These are phyloP conservation scores for Lathamus discolor DNA, from an alignment of 2,113 vertebrate genomes.

Conservation along the genomic window DNA sequence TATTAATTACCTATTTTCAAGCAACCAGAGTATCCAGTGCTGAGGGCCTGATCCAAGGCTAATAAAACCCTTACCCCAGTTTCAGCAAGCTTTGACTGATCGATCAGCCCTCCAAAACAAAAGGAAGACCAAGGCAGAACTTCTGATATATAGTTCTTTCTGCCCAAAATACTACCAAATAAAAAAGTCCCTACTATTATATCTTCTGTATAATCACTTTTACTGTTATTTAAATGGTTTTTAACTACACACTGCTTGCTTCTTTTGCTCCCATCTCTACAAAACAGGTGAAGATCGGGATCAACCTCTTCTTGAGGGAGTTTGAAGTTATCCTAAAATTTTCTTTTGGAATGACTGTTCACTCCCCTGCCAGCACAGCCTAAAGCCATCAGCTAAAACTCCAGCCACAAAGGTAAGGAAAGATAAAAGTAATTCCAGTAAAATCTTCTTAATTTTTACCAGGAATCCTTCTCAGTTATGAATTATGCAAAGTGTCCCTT, in stretches of 20 bases:
- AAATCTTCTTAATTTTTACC: background rate
- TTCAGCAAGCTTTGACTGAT: background rate
- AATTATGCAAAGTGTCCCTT: background rate
- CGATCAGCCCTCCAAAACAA: background rate
- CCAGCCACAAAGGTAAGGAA: background rate
- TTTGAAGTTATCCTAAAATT: background rate
- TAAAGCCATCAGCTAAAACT: background rate
- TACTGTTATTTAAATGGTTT: background rate
- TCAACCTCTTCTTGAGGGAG: background rate
- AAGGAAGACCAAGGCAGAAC: background rate
- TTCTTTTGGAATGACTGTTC: background rate
- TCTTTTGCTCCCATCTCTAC: background rate
- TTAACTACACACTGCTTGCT: background rate
- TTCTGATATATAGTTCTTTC: background rate
- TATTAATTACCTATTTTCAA: conserved; percentile 28
- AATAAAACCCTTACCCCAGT: background rate
- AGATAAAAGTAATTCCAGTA: background rate
- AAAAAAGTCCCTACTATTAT: background rate
- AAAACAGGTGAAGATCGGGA: background rate
- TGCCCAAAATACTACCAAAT: background rate
- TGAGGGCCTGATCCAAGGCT: background rate
- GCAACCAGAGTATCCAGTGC: background rate
- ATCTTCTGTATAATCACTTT: background rate
- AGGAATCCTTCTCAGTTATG: background rate
- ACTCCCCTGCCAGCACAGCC: background rate